Evolutionary conservation across 2,797 vertebrate species (phyloP).

Genomic region (Poecilia gillii): DNA sequence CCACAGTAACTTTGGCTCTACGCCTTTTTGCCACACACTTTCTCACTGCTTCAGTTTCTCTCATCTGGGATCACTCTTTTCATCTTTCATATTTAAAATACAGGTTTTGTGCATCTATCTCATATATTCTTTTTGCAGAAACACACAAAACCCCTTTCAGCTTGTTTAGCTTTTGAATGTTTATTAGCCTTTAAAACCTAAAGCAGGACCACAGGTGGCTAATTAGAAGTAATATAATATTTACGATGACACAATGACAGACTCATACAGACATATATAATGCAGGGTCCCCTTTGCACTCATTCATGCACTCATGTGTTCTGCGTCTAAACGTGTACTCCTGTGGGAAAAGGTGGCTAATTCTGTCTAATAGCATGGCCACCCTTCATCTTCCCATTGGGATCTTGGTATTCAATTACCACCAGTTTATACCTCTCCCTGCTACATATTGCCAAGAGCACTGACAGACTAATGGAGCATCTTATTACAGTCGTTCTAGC

Average conservation of each 20-base stretch:
- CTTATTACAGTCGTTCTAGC: conserved; percentile 56
- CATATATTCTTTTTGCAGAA: conserved; percentile 6
- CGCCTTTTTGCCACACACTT: conserved; percentile 14
- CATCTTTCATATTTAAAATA: conserved; percentile 44
- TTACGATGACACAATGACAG: conserved; percentile 5
- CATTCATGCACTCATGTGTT: conserved; percentile 27
- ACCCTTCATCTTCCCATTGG: conserved; percentile 75
- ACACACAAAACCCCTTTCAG: conserved; percentile 2
- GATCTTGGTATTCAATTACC: conserved; percentile 74
- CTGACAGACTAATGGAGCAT: conserved; percentile 68
- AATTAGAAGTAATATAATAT: conserved; percentile 36
- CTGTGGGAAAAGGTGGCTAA: conserved; percentile 72
- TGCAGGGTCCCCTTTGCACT: conserved; percentile 12
- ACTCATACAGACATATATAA: conserved; percentile 17
- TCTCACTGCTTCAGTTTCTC: conserved; percentile 13
- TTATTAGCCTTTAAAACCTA: conserved; percentile 46
- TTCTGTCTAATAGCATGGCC: conserved; percentile 75
- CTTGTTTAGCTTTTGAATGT: conserved; percentile 30
- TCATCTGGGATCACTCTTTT: conserved; percentile 35
- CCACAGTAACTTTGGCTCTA: conserved; percentile 36
- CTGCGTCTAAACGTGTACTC: conserved; percentile 57
- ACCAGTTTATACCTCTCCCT: conserved; percentile 67
- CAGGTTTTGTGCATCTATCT: conserved; percentile 14
- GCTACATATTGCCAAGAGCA: conserved; percentile 57
- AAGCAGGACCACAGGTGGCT: conserved; percentile 27